Evolutionary conservation across 2,888 invertebrate species (phyloP).

Genomic region (Helleia helle): DNA sequence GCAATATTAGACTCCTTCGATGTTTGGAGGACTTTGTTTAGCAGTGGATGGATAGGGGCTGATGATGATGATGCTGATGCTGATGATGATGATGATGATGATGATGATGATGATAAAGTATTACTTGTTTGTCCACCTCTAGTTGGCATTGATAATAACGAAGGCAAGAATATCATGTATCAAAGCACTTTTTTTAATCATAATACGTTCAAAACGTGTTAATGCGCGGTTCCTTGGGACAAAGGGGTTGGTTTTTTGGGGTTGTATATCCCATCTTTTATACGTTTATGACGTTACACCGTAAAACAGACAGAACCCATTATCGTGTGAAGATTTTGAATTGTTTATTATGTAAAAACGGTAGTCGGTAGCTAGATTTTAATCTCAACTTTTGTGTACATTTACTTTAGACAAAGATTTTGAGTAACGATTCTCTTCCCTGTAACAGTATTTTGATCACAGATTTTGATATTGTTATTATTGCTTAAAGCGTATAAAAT

Average conservation of each 20-base stretch:
- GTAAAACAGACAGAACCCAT: slow-evolving; percentile 40
- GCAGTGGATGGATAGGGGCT: too few species aligned
- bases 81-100: too few species aligned
- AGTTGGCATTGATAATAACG: too few species aligned
- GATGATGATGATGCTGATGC: too few species aligned
- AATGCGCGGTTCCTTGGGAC: slow-evolving; percentile 42
- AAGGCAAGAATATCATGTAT: too few species aligned
- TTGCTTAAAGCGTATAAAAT: too few species aligned
- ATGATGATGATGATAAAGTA: too few species aligned
- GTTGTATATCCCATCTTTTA: slow-evolving; percentile 34
- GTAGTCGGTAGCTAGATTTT: slow-evolving; percentile 26
- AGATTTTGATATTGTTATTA: too few species aligned
- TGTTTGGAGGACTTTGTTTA: too few species aligned
- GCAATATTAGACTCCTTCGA: too few species aligned
- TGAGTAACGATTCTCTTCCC: background rate
- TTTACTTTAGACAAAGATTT: background rate
- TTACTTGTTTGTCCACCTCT: too few species aligned
- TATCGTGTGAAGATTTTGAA: slow-evolving; percentile 27
- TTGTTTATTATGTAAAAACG: slow-evolving; percentile 28
- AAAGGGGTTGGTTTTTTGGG: slow-evolving; percentile 38
- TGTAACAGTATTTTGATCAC: background rate
- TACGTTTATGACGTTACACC: slow-evolving; percentile 40
- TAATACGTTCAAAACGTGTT: slow-evolving; percentile 35
- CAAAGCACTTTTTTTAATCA: slow-evolving; percentile 13
- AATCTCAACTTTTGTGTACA: slow-evolving; percentile 12